Conservation (phyloP, 2,888 invertebrate genomes). For the Drosophila anomalipes region DNA sequence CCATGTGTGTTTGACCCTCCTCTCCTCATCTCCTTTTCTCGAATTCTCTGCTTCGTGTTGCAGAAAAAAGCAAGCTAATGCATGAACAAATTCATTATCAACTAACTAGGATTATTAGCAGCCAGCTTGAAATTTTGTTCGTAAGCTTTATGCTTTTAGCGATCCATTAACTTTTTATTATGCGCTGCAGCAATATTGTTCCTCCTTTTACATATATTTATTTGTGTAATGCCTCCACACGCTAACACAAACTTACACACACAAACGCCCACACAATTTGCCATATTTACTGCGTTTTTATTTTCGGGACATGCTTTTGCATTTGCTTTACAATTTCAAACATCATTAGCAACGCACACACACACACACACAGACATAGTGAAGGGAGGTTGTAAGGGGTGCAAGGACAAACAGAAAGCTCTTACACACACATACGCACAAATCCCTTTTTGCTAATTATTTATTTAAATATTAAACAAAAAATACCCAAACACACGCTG, state of each 20-base stretch:
- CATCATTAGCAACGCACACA: conserved; percentile 82
- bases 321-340: conserved; percentile 83
- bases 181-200: conserved; percentile 17
- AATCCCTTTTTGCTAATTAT: conserved; percentile 84
- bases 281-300: conserved; percentile 46
- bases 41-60: background rate
- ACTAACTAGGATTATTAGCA: background rate
- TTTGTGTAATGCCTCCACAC: conserved; percentile 23
- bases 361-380: conserved; percentile 51
- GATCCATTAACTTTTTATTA: conserved; percentile 20
- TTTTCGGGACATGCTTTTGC: conserved; percentile 71
- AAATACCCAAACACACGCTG: conserved; percentile 66
- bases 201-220: conserved; percentile 35
- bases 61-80: background rate
- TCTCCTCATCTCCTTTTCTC: background rate
- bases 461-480: conserved; percentile 85
- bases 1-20: background rate
- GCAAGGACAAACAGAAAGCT: conserved; percentile 45
- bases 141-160: conserved; percentile 2
- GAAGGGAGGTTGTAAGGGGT: background rate
- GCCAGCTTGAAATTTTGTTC: background rate
- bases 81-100: background rate
- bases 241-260: background rate
- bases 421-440: conserved; percentile 59
- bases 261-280: background rate